A percentile compares a stretch with the other conserved stretches of the same genome.
Evolutionary conservation across 2,797 vertebrate genomes (phyloP).

Genomic region (Brotula barbata): DNA sequence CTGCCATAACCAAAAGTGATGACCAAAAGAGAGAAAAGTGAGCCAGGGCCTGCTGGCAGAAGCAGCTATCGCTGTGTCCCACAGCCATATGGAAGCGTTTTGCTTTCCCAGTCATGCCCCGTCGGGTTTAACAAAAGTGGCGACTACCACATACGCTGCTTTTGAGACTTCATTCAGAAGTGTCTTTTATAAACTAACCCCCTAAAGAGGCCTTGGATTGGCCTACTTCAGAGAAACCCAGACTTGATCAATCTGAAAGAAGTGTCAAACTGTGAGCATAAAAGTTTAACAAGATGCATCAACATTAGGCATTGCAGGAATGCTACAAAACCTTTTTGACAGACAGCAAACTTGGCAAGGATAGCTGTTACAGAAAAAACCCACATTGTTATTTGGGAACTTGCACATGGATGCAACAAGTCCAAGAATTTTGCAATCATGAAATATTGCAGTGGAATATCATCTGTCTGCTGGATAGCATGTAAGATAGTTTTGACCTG

Average conservation of each 20-base stretch:
- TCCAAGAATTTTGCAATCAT: slow-evolving; percentile 43
- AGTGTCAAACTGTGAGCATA: slow-evolving; percentile 36
- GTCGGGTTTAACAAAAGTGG: slow-evolving; percentile 75
- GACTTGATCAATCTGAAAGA: slow-evolving; percentile 47
- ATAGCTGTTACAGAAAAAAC: slow-evolving; percentile 2
- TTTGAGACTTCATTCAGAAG: slow-evolving; percentile 62
- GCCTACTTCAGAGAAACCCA: slow-evolving; percentile 46
- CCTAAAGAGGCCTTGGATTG: slow-evolving; percentile 42
- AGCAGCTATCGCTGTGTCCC: slow-evolving; percentile 64
- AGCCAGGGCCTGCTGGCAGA: slow-evolving; percentile 64
- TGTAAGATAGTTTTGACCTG: slow-evolving; percentile 44
- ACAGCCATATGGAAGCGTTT: slow-evolving; percentile 79
- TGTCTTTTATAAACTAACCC: slow-evolving; percentile 60
- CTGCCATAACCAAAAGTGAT: slow-evolving; percentile 47
- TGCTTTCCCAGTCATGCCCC: slow-evolving; percentile 73
- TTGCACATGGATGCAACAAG: slow-evolving; percentile 32
- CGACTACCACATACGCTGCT: slow-evolving; percentile 70
- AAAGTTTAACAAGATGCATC: slow-evolving; percentile 6
- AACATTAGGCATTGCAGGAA: slow-evolving; percentile 16
- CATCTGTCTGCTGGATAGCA: slow-evolving; percentile 53
- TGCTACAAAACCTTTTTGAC: slow-evolving; percentile 13
- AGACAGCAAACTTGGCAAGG: neutral
- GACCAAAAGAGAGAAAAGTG: slow-evolving; percentile 49
- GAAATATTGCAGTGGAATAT: slow-evolving; percentile 42
- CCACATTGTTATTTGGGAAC: slow-evolving; percentile 14